Percentiles rank a stretch among this genome's conserved stretches.
Conservation (phyloP, 2,888 invertebrate genomes). For the Hyposoter dolosus region DNA sequence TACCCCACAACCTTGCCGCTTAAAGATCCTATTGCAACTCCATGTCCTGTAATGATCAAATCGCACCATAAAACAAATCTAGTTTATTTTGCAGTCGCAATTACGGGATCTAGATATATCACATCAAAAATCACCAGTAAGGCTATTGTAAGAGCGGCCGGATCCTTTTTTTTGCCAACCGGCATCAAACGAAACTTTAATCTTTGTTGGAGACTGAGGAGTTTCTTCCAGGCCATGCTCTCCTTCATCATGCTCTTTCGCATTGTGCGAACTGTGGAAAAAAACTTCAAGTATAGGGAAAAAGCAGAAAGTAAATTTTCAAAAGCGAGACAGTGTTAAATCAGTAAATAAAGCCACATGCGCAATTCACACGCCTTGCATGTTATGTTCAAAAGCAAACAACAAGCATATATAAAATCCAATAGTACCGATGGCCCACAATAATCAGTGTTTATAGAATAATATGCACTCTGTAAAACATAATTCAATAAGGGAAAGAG, state of each 20-base stretch:
- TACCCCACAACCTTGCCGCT: conserved; percentile 69
- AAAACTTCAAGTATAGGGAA: not conserved
- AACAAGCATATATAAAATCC: conserved; percentile 9
- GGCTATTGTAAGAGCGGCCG: conserved; percentile 18
- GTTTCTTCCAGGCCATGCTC: not conserved
- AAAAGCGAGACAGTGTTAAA: conserved; percentile 20
- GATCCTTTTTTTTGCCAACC: conserved; percentile 39
- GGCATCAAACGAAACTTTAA: conserved; percentile 26
- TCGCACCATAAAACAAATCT: not conserved
- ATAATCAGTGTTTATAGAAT: conserved; percentile 9
- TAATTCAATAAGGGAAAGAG: not conserved
- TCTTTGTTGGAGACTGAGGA: not conserved
- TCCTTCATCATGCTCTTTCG: not conserved
- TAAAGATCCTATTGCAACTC: conserved; percentile 63
- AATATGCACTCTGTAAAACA: not conserved
- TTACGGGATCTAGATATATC: not conserved
- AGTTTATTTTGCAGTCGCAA: not conserved
- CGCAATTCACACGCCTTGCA: not conserved
- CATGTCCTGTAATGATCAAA: conserved; percentile 48
- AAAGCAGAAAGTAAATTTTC: not conserved
- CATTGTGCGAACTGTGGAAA: conserved; percentile 11
- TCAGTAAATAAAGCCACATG: not conserved
- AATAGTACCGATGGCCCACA: conserved; percentile 1
- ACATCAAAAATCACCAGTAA: conserved; percentile 8
- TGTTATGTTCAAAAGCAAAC: conserved; percentile 21